Evolutionary conservation across 2,113 vertebrate genomes (phyloP), one percentile per base, ranked within the genome.

Genomic region (Peromyscus maniculatus): DNA sequence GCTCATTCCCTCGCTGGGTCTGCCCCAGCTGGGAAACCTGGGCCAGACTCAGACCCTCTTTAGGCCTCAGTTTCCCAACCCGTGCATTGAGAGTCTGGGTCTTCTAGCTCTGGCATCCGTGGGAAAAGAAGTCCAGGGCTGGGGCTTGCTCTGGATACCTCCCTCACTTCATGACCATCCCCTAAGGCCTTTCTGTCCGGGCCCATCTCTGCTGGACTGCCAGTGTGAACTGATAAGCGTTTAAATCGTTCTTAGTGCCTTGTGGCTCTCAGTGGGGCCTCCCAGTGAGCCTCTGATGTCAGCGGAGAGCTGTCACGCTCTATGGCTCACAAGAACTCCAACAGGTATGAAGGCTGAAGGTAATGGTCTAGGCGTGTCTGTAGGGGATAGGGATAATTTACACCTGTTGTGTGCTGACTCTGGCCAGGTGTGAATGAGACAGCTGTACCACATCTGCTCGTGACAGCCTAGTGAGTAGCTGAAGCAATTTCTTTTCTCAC

Each of bases 391-490:
- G 72, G 12, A 22, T 90, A 69, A 89, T 75, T 90, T 87, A 59
- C 82, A 82, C 52, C 89, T 83, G n/a, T 28, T 66, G 69, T 59
- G 49, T 13, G 71, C 36, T 78, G 69, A 75, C 57, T 31, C n/a
- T 88, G 84, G 79, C 31, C 22, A 17, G 67, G 82, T 64, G 88
- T 84, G 92, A 83, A 80, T 69, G 67, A 79, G 75, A 91, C 31
- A 72, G 64, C 80, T 71, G 36, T 67, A 57, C 36, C 36, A 39
- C 57, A 92, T 89, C 75, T 28, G 59, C 72, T 80, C 69, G 4
- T n/a, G 55, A 67, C 15, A 69, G 46, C 74, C 39, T 5, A 39
- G 59, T 52, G 31, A 86, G 75, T 4, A 84, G 59, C 59, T 49
- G 87, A 88, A 90, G 82, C 72, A 46, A 26, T 87, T 92, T 90